These are phyloP conservation scores for Rhabdomys pumilio DNA, from an alignment of 2,797 vertebrate genomes.

Conservation along the genomic window DNA sequence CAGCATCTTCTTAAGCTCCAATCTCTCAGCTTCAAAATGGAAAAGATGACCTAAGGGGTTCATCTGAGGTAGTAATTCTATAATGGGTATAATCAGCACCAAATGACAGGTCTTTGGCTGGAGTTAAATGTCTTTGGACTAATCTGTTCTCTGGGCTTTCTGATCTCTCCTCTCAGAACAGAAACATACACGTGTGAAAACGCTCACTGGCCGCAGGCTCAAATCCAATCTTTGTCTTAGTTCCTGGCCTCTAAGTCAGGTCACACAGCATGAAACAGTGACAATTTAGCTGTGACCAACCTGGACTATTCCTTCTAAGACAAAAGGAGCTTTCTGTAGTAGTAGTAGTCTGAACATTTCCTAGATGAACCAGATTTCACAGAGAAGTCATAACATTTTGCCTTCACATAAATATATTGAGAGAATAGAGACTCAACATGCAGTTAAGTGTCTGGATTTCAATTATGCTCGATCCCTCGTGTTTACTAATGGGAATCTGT, in stretches of 20 bases:
- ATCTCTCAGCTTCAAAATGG: conserved; percentile 61
- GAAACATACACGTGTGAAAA: conserved; percentile 56
- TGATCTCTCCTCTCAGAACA: conserved; percentile 7
- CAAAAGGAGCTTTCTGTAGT: conserved; percentile 43
- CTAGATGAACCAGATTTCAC: neutral
- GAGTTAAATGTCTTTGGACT: conserved; percentile 67
- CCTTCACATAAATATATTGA: neutral
- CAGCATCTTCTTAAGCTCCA: conserved; percentile 25
- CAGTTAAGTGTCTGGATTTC: conserved; percentile 23
- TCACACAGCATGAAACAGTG: neutral
- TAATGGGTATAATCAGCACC: conserved; percentile 67
- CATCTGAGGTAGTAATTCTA: conserved; percentile 66
- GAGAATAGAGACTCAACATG: conserved; percentile 24
- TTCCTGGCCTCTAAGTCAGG: neutral
- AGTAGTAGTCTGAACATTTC: neutral
- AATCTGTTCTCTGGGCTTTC: conserved; percentile 28
- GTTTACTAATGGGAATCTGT: conserved; percentile 46
- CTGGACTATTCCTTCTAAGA: conserved; percentile 45
- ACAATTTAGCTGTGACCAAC: conserved; percentile 52
- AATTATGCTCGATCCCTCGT: neutral
- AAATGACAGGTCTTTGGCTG: conserved; percentile 75
- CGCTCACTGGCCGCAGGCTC: neutral
- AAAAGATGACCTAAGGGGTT: conserved; percentile 72
- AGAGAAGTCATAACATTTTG: conserved; percentile 21
- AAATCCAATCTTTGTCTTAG: neutral